Conservation (phyloP, 2,113 vertebrate genomes). For the Nibea coibor region DNA sequence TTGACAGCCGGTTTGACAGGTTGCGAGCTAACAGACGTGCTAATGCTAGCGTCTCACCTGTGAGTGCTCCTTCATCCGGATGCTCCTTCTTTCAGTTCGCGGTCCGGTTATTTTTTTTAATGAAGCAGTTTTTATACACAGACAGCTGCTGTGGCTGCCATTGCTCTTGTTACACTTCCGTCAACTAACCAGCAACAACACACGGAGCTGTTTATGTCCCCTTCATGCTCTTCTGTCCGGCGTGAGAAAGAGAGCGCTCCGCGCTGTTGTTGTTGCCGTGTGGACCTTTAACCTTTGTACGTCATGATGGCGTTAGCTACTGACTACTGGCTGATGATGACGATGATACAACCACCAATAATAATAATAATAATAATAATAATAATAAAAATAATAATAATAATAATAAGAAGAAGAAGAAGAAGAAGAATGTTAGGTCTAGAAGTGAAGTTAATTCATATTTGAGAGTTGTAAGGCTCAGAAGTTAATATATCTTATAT, state of each 20-base stretch:
- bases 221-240: background rate
- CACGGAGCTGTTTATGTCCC: background rate
- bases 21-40: slow-evolving; percentile 22
- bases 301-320: background rate
- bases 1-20: slow-evolving; percentile 38
- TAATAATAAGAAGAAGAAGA: too few relatives aligned
- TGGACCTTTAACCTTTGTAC: slow-evolving; percentile 24
- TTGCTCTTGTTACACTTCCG: background rate
- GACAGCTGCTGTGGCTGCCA: background rate
- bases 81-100: background rate
- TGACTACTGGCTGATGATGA: background rate
- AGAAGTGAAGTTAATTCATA: too few relatives aligned
- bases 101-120: background rate
- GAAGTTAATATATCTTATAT: too few relatives aligned
- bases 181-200: background rate
- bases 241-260: background rate
- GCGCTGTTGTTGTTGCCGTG: background rate
- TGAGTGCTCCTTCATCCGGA: slow-evolving; percentile 2
- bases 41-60: slow-evolving; percentile 51
- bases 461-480: too few relatives aligned
- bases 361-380: too few relatives aligned
- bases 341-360: too few relatives aligned
- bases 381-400: too few relatives aligned
- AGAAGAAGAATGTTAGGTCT: too few relatives aligned
- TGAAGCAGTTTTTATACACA: background rate